Evolutionary conservation across 2,797 vertebrate species (phyloP).

Genomic region (Sciaenops ocellatus): DNA sequence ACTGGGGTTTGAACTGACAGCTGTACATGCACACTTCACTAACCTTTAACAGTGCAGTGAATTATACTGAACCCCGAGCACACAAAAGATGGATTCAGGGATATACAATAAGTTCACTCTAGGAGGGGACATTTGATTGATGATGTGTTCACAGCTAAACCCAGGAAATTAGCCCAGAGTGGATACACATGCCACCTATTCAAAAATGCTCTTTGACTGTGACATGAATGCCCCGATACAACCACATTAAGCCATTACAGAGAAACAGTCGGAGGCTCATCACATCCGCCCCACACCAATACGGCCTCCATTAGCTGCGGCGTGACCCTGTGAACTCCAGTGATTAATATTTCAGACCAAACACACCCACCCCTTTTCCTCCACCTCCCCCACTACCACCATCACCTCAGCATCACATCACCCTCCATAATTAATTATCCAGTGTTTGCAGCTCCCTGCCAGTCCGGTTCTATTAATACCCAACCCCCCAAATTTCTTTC

Average conservation of each 20-base stretch:
- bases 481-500: conserved; percentile 36
- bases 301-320: conserved; percentile 73
- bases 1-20: conserved; percentile 13
- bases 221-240: conserved; percentile 55
- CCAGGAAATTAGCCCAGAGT: conserved; percentile 49
- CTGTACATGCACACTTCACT: background rate
- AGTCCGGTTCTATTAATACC: conserved; percentile 70
- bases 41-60: conserved; percentile 17
- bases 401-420: conserved; percentile 69
- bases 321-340: conserved; percentile 69
- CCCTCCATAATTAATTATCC: conserved; percentile 78
- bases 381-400: conserved; percentile 34
- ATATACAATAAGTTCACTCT: conserved; percentile 27
- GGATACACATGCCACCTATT: conserved; percentile 49
- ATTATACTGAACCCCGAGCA: conserved; percentile 4
- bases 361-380: conserved; percentile 57
- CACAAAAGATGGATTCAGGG: conserved; percentile 14
- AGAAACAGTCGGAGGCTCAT: conserved; percentile 73
- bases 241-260: conserved; percentile 69
- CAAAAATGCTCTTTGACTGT: conserved; percentile 57
- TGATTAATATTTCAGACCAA: conserved; percentile 81
- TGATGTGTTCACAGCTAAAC: conserved; percentile 45
- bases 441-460: conserved; percentile 65
- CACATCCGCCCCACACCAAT: conserved; percentile 50
- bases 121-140: conserved; percentile 57